Evolutionary conservation across 2,113 vertebrate genomes (phyloP).

Genomic region (Anhinga rufa): DNA sequence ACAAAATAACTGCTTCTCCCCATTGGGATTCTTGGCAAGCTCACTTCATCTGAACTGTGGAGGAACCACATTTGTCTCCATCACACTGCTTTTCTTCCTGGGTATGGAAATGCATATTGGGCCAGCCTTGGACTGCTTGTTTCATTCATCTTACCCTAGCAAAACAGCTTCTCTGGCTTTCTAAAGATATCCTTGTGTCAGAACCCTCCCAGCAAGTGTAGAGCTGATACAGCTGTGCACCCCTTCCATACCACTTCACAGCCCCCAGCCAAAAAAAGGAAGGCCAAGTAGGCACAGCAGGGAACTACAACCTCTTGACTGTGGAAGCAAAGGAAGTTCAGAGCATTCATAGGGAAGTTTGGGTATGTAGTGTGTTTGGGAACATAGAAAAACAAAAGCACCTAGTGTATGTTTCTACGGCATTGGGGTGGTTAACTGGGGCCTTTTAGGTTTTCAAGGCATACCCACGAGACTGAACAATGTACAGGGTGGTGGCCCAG

Average conservation of each 20-base stretch:
- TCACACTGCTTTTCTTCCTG: not conserved
- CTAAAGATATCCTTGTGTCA: not conserved
- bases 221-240: not conserved
- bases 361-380: not conserved
- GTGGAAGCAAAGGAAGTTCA: not conserved
- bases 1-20: not conserved
- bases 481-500: not conserved
- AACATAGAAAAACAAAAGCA: not conserved
- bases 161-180: not conserved
- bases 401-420: not conserved
- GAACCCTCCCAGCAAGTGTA: too few species aligned
- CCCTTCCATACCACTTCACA: not conserved
- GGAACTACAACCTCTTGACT: not conserved
- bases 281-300: not conserved
- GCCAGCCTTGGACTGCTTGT: not conserved
- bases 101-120: not conserved
- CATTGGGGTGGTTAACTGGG: not conserved
- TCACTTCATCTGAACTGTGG: not conserved
- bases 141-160: not conserved
- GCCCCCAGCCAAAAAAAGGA: not conserved
- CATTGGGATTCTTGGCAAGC: not conserved
- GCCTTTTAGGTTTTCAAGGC: not conserved
- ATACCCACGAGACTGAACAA: not conserved
- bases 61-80: not conserved
- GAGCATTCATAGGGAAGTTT: not conserved